Evolutionary conservation across 2,797 vertebrate species (phyloP), one percentile per base, ranked within the genome.

Genomic region (Heterohyrax brucei): DNA sequence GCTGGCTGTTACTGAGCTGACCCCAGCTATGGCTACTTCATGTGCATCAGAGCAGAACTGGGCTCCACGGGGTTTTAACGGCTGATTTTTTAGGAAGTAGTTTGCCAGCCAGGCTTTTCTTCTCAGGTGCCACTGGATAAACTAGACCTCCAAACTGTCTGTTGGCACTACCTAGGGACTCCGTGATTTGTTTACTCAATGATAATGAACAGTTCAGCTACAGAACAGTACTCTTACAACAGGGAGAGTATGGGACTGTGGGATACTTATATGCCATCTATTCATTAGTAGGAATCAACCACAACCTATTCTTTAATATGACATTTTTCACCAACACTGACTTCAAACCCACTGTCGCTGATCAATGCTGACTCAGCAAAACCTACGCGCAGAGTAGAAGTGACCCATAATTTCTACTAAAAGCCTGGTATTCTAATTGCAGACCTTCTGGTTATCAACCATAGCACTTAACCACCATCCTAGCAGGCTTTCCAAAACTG

Each of bases 141-240:
- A 44, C 70, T 44, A 73, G 70, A 73, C 70, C 33, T 21, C 10
- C n/a, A 44, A 22, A 9, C 70, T 39, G 39, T 22, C 10, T 73
- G 19, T 16, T 73, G 22, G 19, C 2, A 22, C 70, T 33, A 73
- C 19, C 18, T 4, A 10, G n/a, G 70, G 33, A 44, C 70, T 39
- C 33, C 16, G 88, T 70, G 13, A 68, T 81, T 7, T 80, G 19
- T 22, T 70, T 96, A 75, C 61, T 92, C n/a, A 95, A 48, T 92
- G 50, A 82, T 14, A 7, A 81, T 14, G n/a, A 21, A 88, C 13
- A 10, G 10, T 62, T 64, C 21, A 56, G 33, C 48, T 33, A 95
- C 26, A 91, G 53, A 94, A 66, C 10, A 26, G 30, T 70, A 28
- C n/a, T 72, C 75, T 56, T 93, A 85, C 33, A 13, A 19, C 24